phyloP scores from a whole-genome alignment of 2,888 invertebrate species.

The Polydrusus pterygomalis region DNA sequence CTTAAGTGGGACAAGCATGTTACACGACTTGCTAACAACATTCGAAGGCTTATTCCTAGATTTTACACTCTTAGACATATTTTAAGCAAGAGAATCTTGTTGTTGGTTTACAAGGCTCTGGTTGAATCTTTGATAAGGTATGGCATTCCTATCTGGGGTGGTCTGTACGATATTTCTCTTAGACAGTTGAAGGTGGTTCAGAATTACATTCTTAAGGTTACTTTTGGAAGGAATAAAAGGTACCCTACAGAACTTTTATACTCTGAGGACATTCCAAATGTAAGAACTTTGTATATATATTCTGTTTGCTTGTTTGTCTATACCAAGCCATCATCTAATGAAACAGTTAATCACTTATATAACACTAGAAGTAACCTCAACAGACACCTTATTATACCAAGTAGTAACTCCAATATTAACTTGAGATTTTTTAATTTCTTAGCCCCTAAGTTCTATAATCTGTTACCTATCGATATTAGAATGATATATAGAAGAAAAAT shows the following conservation, averaged over 20 bases:
- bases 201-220: constrained; percentile 31
- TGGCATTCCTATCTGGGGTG: constrained; percentile 32
- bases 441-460: neutral
- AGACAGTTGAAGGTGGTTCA: constrained; percentile 22
- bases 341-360: neutral
- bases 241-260: constrained; percentile 18
- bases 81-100: neutral
- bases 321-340: neutral
- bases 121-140: constrained; percentile 21
- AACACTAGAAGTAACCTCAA: neutral
- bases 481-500: neutral
- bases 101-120: neutral
- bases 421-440: neutral
- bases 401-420: neutral
- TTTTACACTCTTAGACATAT: neutral
- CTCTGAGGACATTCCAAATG: constrained; percentile 7
- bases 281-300: constrained; percentile 18
- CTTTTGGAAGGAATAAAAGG: constrained; percentile 19
- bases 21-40: neutral
- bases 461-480: neutral
- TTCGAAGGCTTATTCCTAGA: neutral
- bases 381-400: neutral
- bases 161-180: constrained; percentile 25
- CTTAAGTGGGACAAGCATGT: neutral
- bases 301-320: neutral